Percentiles rank a stretch among this genome's conserved stretches.
Evolutionary conservation across 2,113 vertebrate species (phyloP).

Genomic region (Triplophysa dalaica): DNA sequence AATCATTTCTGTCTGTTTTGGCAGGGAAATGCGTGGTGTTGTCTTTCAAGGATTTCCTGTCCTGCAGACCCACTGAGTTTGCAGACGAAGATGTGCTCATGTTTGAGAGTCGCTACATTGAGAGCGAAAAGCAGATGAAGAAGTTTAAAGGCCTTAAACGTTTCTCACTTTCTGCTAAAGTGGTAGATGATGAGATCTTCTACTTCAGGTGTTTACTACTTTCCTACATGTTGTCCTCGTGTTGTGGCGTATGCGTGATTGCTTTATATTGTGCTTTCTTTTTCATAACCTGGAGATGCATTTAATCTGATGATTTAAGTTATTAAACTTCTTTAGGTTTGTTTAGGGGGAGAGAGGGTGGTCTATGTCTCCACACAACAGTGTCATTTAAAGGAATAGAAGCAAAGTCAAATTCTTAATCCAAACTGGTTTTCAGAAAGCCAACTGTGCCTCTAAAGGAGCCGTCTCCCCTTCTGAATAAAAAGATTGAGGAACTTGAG

Average conservation of each 20-base stretch:
- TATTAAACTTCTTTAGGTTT: too few relatives aligned
- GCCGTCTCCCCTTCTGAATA: conserved; percentile 91
- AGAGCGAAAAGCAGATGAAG: conserved; percentile 95
- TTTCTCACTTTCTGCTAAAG: conserved; percentile 96
- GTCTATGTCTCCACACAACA: too few relatives aligned
- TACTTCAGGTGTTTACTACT: conserved; percentile 88
- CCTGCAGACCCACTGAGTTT: conserved; percentile 93
- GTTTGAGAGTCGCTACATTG: conserved; percentile 96
- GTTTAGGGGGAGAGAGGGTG: too few relatives aligned
- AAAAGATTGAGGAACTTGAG: conserved; percentile 96
- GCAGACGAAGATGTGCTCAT: conserved; percentile 88
- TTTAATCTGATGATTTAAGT: too few relatives aligned
- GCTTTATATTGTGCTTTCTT: not conserved
- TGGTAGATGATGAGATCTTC: conserved; percentile 95
- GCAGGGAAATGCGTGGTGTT: conserved; percentile 94
- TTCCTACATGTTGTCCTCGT: not conserved
- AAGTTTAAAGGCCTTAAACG: conserved; percentile 97
- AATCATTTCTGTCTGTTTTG: conserved; percentile 44
- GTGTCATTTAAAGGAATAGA: too few relatives aligned
- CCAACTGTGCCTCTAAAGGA: conserved; percentile 93
- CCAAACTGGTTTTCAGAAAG: conserved; percentile 74
- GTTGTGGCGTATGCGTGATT: not conserved
- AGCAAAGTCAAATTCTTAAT: not conserved
- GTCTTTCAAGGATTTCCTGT: conserved; percentile 97
- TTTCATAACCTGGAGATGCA: too few relatives aligned